phyloP scores from a whole-genome alignment of 2,888 invertebrate species.

The Craniophora ligustri region DNA sequence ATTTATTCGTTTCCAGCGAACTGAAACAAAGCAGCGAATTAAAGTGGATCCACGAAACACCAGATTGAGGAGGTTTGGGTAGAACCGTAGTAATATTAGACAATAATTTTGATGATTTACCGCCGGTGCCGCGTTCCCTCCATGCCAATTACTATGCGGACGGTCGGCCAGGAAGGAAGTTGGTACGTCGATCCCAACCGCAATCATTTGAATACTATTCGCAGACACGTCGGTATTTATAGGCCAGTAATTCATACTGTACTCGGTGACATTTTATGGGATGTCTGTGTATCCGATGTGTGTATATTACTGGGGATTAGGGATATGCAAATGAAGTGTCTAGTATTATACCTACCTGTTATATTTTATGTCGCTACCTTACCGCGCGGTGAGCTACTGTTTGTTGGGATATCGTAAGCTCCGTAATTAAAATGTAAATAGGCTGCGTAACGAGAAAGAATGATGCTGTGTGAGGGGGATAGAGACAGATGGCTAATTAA shows the following conservation, averaged over 20 bases:
- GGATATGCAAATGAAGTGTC: slow-evolving; percentile 73
- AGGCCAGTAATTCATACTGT: slow-evolving; percentile 79
- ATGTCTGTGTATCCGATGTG: slow-evolving; percentile 73
- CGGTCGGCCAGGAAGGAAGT: slow-evolving; percentile 83
- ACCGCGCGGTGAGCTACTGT: slow-evolving; percentile 22
- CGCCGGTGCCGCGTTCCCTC: slow-evolving; percentile 73
- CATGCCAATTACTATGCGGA: slow-evolving; percentile 84
- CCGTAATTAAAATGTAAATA: slow-evolving; percentile 49
- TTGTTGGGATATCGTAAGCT: slow-evolving; percentile 33
- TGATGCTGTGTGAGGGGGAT: slow-evolving; percentile 10
- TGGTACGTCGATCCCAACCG: slow-evolving; percentile 82
- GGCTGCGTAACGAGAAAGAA: slow-evolving; percentile 26
- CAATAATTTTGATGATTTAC: slow-evolving; percentile 88
- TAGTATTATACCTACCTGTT: slow-evolving; percentile 51
- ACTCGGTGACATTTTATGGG: slow-evolving; percentile 81
- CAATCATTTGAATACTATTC: slow-evolving; percentile 85
- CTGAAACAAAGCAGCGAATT: slow-evolving; percentile 78
- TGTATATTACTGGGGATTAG: slow-evolving; percentile 67
- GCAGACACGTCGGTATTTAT: slow-evolving; percentile 82
- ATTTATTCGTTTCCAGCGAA: slow-evolving; percentile 68
- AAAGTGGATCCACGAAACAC: slow-evolving; percentile 74
- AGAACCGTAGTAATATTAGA: slow-evolving; percentile 81
- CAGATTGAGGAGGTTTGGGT: slow-evolving; percentile 76
- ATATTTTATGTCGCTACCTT: slow-evolving; percentile 57
- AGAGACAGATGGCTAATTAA: slow-evolving; percentile 25